Evolutionary conservation across 2,113 vertebrate species (phyloP).

Genomic region (Ramphastos sulfuratus): DNA sequence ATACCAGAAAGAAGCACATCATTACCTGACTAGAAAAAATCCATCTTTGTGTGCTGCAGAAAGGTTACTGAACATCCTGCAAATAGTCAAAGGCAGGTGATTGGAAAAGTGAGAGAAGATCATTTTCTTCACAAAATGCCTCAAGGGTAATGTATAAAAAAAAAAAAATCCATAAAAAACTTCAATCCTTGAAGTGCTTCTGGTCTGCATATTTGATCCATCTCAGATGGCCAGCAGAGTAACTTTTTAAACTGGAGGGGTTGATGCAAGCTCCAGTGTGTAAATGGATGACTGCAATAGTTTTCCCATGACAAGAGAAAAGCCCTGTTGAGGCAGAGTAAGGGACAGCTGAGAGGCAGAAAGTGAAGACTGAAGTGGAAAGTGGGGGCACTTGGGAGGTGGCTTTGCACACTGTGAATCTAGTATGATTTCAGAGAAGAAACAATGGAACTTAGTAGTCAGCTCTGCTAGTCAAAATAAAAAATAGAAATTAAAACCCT

Average conservation of each 20-base stretch:
- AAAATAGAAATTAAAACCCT: not conserved
- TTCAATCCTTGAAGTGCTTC: not conserved
- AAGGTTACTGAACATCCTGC: not conserved
- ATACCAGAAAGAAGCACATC: not conserved
- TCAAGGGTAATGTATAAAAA: not conserved
- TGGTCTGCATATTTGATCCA: not conserved
- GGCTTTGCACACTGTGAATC: not conserved
- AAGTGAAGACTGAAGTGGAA: not conserved
- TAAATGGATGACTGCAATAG: not conserved
- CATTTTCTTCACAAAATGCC: not conserved
- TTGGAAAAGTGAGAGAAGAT: not conserved
- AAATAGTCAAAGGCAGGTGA: not conserved
- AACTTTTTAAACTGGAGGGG: not conserved
- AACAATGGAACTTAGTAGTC: not conserved
- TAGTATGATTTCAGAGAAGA: not conserved
- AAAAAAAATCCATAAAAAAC: not conserved
- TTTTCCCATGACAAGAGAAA: not conserved
- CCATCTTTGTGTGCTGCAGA: not conserved
- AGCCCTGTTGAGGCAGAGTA: not conserved
- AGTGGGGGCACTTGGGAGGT: not conserved
- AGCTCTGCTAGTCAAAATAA: not conserved
- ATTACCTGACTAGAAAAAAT: not conserved
- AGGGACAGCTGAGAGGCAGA: not conserved
- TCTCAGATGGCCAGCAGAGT: not conserved
- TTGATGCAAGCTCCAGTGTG: not conserved